These are phyloP conservation scores for Microchrysa polita DNA, from an alignment of 2,888 invertebrate genomes.

Conservation along the genomic window DNA sequence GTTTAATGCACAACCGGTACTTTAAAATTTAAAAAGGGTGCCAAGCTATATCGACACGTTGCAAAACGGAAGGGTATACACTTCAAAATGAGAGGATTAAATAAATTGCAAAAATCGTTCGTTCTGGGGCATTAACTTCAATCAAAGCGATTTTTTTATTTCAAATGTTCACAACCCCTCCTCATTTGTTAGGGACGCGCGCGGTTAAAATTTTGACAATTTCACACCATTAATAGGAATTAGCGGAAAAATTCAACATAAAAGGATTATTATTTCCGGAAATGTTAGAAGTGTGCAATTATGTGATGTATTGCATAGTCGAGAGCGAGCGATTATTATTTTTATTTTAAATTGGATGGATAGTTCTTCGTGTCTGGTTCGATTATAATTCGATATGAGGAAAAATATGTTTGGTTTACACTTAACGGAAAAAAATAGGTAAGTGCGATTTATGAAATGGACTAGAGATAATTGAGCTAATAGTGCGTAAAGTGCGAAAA, in stretches of 20 bases:
- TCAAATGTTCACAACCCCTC: background rate
- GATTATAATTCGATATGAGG: no score
- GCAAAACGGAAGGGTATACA: background rate
- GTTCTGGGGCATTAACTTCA: slow-evolving; percentile 41
- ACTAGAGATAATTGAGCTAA: no score
- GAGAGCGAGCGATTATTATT: background rate
- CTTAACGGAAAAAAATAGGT: no score
- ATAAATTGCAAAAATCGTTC: slow-evolving; percentile 34
- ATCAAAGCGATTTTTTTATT: slow-evolving; percentile 25
- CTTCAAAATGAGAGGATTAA: background rate
- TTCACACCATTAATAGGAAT: slow-evolving; percentile 43
- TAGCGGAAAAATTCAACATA: slow-evolving; percentile 1
- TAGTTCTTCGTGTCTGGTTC: no score
- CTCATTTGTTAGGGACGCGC: background rate
- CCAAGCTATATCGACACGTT: background rate
- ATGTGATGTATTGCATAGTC: background rate
- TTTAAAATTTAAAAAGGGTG: slow-evolving; percentile 6
- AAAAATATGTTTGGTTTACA: no score
- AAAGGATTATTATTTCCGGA: background rate
- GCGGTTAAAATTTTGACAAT: slow-evolving; percentile 9
- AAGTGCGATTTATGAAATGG: no score
- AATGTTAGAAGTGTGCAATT: background rate
- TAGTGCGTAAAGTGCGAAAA: no score
- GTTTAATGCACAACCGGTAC: no score
- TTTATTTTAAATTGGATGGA: background rate